Evolutionary conservation across 2,113 vertebrate species (phyloP), one percentile per base, ranked within the genome.

Genomic region (Takifugu bimaculatus): DNA sequence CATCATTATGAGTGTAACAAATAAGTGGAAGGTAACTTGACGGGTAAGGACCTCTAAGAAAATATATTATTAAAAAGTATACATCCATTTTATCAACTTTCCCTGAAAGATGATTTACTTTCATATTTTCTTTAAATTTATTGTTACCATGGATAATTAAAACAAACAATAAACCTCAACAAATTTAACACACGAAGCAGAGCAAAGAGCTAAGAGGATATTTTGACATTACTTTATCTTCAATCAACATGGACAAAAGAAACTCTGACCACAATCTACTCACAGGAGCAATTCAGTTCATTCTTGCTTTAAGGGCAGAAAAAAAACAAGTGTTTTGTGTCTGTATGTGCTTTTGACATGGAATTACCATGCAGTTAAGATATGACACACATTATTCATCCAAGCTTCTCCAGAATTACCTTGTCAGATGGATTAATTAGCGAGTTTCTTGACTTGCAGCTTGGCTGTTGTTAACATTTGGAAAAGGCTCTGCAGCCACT

Each of bases 331-430:
- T 80, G 72, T 69, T 68, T 20, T 50, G 63, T 57, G 14, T 73
- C 50, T 63, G 47, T 62, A 15, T 64, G 67, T 60, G 65, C 68
- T 72, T 87, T 79, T 71, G 77, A 87, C 81, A 57, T 79, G 77
- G 78, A 88, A 87, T 89, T 88, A 88, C 84, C 78, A 80, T 66
- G 69, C 78, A 83, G 86, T 90, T 90, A 89, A 80, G 84, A 78
- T 83, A 85, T 88, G 87, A 88, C 87, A 84, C 80, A 85, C 80
- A 79, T 82, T 89, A 84, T 79, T 83, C 70, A 75, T 89, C 83
- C 77, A 72, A 68, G 75, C 81, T 85, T 79, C 61, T 75, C 63
- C 56, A 62, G 69, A 77, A 73, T 73, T 70, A 83, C 68, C 49
- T 32, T 70, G 72, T 78, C 79, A 67, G 79, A 84, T 75, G 67